Percentiles rank a stretch among this genome's conserved stretches.
Conservation (phyloP, 2,113 vertebrate species). For the Alces alces region DNA sequence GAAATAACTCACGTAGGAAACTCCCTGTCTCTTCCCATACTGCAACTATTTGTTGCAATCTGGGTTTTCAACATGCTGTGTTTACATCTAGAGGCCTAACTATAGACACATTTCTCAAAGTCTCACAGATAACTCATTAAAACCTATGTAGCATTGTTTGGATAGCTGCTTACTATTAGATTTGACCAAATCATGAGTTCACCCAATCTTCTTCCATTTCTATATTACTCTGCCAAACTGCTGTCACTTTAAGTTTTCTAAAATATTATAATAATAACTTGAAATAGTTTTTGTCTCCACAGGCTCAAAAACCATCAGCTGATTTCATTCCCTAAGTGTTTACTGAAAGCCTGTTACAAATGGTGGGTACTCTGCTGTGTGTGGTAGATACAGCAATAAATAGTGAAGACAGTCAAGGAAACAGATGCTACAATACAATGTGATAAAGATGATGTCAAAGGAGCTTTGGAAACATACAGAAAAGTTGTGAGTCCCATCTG, state of each 20-base stretch:
- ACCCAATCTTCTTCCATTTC: neutral
- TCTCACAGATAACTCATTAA: neutral
- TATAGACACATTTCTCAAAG: neutral
- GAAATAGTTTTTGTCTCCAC: neutral
- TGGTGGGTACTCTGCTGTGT: neutral
- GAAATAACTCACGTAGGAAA: constrained; percentile 39
- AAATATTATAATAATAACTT: neutral
- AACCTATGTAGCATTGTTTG: neutral
- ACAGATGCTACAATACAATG: neutral
- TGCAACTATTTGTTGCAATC: neutral
- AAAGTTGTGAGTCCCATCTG: neutral
- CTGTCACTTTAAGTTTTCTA: neutral
- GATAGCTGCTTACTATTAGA: neutral
- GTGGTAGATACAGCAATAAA: neutral
- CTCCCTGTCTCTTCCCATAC: constrained; percentile 62
- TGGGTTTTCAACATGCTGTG: neutral
- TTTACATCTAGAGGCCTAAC: neutral
- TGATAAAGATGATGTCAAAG: neutral
- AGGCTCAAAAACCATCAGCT: neutral
- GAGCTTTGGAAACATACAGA: neutral
- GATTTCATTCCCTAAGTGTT: constrained; percentile 11
- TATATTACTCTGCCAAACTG: neutral
- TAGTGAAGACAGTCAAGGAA: neutral
- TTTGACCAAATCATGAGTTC: neutral
- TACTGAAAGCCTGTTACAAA: neutral